Base-by-base conservation (phyloP, 2,113 vertebrate genomes). In the Oryzias woworae region DNA sequence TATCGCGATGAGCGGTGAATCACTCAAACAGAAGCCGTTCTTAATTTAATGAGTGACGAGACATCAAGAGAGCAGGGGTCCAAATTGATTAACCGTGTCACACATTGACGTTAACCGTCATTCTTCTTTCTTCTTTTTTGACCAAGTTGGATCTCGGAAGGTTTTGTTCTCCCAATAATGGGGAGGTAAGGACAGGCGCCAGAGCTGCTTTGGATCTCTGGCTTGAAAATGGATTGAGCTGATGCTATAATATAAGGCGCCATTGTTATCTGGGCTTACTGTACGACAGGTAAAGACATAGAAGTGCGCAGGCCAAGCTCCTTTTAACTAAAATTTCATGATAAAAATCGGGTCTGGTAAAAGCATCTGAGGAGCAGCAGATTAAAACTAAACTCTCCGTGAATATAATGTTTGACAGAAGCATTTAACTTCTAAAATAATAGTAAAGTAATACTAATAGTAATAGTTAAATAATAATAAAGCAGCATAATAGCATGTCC, bases 61-160 rank as follows among this genome's bases (percentile, higher is more conserved):
- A 47, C 53, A 18, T 17, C 41, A 14, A 49, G 24, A 26, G 62
- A 69, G 44, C 56, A 65, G 53, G 55, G 59, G 44, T 69, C 65
- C 73, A 85, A 88, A 90, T 87, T 88, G 89, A 90, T 91, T 91
- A 90, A 90, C 86, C 84, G 62, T 76, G 82, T 81, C 84, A 80
- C 82, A 89, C 90, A 90, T 87, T 90, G 77, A 91, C 88, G 90
- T 88, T 83, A 87, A 86, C 86, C 80, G 26, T 66, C 46, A 48
- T 48, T 43, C 45, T 26, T 60, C 20, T 51, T n/a, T 49, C 52
- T 55, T 57, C 59, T 71, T 85, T 66, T 65, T 54, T 24, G 78
- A 75, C 80, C 71, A 64, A 77, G 65, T 74, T 83, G 63, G 49
- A 83, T 79, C 78, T 87, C 83, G 71, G 66, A 79, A 51, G 62